phyloP scores from a whole-genome alignment of 2,888 invertebrate species.

The Cataglyphis livida region DNA sequence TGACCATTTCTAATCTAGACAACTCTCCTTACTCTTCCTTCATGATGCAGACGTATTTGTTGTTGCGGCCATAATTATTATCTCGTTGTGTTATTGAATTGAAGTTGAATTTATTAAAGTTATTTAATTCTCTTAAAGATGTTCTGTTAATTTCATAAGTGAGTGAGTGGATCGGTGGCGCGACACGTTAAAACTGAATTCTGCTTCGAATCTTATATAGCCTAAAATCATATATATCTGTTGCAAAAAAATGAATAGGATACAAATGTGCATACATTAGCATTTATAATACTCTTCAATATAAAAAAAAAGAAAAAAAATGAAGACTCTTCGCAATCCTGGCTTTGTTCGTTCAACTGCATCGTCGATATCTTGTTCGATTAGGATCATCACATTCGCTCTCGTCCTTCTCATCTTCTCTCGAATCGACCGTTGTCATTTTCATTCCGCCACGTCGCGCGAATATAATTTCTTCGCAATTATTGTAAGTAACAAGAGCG shows the following conservation, averaged over 20 bases:
- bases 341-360: not conserved
- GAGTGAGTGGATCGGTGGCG: not conserved
- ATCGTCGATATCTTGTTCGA: not conserved
- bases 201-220: not conserved
- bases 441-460: conserved; percentile 14
- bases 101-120: no score
- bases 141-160: no score
- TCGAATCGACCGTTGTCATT: conserved; percentile 21
- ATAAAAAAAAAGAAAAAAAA: not conserved
- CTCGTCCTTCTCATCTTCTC: not conserved
- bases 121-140: no score
- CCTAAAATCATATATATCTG: not conserved
- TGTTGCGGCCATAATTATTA: no score
- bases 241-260: not conserved
- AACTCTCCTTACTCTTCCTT: no score
- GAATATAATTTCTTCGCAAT: conserved; percentile 35
- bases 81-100: no score
- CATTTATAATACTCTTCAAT: not conserved
- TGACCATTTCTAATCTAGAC: no score
- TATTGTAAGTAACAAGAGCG: conserved; percentile 31
- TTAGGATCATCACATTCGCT: conserved; percentile 1
- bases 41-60: no score
- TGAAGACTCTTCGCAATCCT: not conserved
- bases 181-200: not conserved
- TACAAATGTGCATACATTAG: not conserved